Percentiles rank a stretch among this genome's conserved stretches.
Conservation (phyloP, 2,888 invertebrate genomes). For the Punctoribates punctum region DNA sequence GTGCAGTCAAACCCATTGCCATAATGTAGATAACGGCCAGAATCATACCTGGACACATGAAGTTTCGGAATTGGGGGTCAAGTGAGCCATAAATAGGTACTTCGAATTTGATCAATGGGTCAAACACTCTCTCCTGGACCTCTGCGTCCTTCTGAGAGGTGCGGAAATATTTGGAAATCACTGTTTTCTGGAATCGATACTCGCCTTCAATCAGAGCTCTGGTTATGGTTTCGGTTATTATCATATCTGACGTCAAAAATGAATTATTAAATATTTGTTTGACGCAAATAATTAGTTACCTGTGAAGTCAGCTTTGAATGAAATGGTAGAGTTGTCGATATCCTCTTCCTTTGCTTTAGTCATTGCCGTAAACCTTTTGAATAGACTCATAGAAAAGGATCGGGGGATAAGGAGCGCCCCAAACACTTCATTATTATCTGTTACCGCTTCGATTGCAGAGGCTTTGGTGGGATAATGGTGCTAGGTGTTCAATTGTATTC, state of each 20-base stretch:
- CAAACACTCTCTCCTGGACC: background rate
- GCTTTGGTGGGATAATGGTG: background rate
- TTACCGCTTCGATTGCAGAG: background rate
- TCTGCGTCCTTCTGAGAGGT: background rate
- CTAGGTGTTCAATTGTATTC: background rate
- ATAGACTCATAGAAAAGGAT: background rate
- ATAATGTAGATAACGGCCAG: slow-evolving; percentile 79
- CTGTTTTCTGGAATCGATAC: background rate
- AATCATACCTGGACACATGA: slow-evolving; percentile 1
- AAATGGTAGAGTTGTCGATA: slow-evolving; percentile 76
- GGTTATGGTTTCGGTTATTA: background rate
- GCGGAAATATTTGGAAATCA: background rate
- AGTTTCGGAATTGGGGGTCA: slow-evolving; percentile 72
- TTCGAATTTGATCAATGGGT: slow-evolving; percentile 26
- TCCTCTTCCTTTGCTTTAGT: slow-evolving; percentile 76
- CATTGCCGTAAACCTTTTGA: background rate
- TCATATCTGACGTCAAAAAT: background rate
- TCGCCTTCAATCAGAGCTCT: background rate
- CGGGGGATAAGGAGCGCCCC: background rate
- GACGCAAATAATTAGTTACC: slow-evolving; percentile 36
- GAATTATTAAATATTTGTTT: background rate
- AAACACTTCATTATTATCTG: background rate
- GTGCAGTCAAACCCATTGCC: slow-evolving; percentile 89
- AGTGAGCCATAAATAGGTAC: slow-evolving; percentile 50
- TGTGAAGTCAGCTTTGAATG: slow-evolving; percentile 87